Base-by-base conservation (phyloP, 2,113 vertebrate species). In the Zingel zingel region DNA sequence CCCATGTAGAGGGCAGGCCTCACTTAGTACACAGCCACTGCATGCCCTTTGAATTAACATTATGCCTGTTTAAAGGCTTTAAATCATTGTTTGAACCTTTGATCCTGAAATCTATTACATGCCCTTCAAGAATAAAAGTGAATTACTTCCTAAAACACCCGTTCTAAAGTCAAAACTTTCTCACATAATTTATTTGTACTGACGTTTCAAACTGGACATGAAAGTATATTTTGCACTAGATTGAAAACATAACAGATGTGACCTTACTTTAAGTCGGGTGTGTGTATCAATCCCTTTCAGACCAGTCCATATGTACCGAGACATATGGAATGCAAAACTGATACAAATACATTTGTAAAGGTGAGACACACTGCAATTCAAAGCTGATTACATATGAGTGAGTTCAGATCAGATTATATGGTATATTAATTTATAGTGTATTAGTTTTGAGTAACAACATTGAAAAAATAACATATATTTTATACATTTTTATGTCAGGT, bases 51-150 rank as follows among this genome's bases (percentile, higher is more conserved):
- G 68, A 84, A 84, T 78, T 69, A 81, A 81, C 62, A 71, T 70
- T 16, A 73, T 39, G 3, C 23, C 45, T 50, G 5, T 84, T 59
- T 47, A 65, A 84, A 21, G 27, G 59, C 57, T 90, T 84, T 82
- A 79, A 79, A 85, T 88, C 73, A 74, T 36, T 14, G 25, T 70
- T 77, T 73, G n/a, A 73, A 62, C 58, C 25, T 78, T 25, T 58
- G 74, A 83, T 74, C 72, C 50, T 27, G 57, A 53, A 39, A 82
- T 74, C 63, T 64, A 69, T 79, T 39, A 53, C 30, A 56, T 85
- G 59, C 66, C 77, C 80, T 88, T 84, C 65, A 91, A 64, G n/a
- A 82, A 57, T 67, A 19, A 56, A 30, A 83, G 43, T 62, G 67
- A 83, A 86, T 85, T 81, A 68, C 33, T 21, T 79, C 70, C 74